Conservation (phyloP, 2,113 vertebrate species). For the Macrotis lagotis region DNA sequence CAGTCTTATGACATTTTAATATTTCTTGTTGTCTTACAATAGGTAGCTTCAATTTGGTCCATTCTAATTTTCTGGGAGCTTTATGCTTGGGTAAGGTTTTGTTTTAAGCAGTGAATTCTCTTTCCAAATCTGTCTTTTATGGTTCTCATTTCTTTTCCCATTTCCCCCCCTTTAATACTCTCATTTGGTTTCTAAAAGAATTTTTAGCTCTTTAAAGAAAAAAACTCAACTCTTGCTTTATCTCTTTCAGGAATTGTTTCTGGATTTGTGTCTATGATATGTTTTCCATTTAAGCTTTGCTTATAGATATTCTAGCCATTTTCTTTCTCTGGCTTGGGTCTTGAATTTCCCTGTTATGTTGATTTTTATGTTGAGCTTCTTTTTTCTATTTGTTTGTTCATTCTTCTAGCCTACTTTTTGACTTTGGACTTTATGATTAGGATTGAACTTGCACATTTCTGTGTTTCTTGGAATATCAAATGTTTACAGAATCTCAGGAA, state of each 20-base stretch:
- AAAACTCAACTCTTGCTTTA: background rate
- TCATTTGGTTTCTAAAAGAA: background rate
- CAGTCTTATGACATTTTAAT: background rate
- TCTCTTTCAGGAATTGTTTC: background rate
- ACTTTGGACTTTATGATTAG: background rate
- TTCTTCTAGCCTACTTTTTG: background rate
- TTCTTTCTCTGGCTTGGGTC: background rate
- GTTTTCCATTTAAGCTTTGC: background rate
- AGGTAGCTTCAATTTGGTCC: background rate
- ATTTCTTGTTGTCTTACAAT: background rate
- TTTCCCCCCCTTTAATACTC: background rate
- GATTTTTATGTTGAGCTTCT: background rate
- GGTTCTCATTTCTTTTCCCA: background rate
- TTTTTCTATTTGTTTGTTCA: background rate
- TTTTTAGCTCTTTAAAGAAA: background rate
- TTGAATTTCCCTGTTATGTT: background rate
- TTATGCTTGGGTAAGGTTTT: background rate
- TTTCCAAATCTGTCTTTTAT: background rate
- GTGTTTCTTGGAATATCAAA: background rate
- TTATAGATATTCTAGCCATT: background rate
- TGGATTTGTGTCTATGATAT: background rate
- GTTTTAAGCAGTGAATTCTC: background rate
- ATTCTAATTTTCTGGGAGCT: background rate
- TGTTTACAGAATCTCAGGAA: background rate
- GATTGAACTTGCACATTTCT: background rate